Evolutionary conservation across 2,888 invertebrate genomes (phyloP), one percentile per base, ranked within the genome.

Genomic region (Dasypogon diadema): DNA sequence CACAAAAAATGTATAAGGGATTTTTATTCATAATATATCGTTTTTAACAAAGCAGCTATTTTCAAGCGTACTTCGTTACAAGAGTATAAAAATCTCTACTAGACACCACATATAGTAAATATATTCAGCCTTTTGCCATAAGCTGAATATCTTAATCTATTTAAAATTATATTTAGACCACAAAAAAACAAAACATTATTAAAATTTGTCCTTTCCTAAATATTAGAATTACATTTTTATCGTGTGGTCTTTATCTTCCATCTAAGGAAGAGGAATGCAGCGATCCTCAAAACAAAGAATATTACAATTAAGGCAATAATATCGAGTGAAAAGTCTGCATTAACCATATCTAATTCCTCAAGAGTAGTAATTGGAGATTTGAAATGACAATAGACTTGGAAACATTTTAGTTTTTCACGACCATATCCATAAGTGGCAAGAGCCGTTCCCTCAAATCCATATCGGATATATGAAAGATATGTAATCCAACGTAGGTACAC

Each of bases 401-500:
- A 91, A 84, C 98, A 98, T 82, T 93, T 91, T 75, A 98, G 88
- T 80, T 93, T 93, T 76, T 91, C 90, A 54, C 98, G 88, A 74
- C 91, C 90, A 82, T 93, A 96, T 1, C 95, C 93, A 85, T 98
- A 98, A 0, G 97, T 96, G 12, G 97, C 94, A 74, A 97, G 89
- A 4, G 98, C 93, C 0, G 96, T 95, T 54, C 97, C 97, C 87
- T 98, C 98, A 87, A 98, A 98, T 37, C 97, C 96, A 84, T 98
- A 98, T 80, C 97, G 89, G 82, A 98, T 96, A 87, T 97, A 98
- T 0, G 97, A 97, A 6, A 97, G 88, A 83, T 98, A 98, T 0
- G 97, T 96, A 82, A 98, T 93, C 97, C 98, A 98, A 79, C 97
- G 90, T 73, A 98, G 88, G 85, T 98, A 98, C 1, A 94, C 91